These are phyloP conservation scores for Myodes glareolus DNA, from an alignment of 2,113 vertebrate species.

Conservation along the genomic window DNA sequence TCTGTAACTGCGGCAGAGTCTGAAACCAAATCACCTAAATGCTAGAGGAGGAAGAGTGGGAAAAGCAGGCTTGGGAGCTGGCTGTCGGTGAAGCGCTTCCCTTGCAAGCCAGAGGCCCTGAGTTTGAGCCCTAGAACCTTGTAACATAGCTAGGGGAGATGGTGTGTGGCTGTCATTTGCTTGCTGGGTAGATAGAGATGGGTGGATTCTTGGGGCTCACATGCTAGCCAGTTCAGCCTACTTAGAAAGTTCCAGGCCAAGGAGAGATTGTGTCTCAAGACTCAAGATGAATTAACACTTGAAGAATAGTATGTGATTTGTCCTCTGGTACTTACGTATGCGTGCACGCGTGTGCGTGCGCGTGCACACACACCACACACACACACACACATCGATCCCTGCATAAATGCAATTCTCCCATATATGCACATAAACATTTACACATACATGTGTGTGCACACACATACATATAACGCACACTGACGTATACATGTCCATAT, in stretches of 20 bases:
- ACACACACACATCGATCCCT: background rate
- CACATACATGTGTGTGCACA: background rate
- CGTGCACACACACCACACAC: no score
- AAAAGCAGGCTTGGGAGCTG: background rate
- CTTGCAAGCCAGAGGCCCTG: background rate
- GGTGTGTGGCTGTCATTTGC: background rate
- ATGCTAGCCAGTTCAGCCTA: background rate
- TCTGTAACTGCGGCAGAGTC: background rate
- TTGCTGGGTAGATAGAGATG: background rate
- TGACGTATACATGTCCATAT: background rate
- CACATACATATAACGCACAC: background rate
- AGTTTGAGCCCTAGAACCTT: background rate
- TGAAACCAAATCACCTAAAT: constrained; percentile 7
- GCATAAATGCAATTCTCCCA: background rate
- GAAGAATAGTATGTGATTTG: background rate
- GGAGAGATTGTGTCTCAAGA: background rate
- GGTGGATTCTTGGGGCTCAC: background rate
- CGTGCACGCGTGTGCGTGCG: no score
- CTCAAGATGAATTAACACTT: background rate
- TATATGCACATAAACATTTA: background rate
- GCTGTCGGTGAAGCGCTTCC: background rate
- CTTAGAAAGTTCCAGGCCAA: background rate
- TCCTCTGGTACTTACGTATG: background rate
- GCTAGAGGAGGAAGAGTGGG: background rate
- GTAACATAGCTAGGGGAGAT: background rate